A percentile compares a stretch with the other conserved stretches of the same genome.
These are phyloP conservation scores for Ommatoiulus sabulosus DNA, from an alignment of 2,888 invertebrate species.

Conservation along the genomic window DNA sequence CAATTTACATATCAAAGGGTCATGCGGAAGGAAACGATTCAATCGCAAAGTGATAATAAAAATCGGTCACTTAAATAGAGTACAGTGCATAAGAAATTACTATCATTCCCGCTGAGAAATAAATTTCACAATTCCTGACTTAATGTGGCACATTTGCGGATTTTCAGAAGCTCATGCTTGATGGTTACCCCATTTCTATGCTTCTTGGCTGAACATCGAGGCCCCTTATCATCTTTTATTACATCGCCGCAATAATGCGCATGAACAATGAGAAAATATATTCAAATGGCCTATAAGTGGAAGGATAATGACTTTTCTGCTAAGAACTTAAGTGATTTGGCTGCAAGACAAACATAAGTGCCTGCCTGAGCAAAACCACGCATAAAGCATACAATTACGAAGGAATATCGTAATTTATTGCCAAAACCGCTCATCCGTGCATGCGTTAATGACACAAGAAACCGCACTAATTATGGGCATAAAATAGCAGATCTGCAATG, in stretches of 20 bases:
- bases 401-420: conserved; percentile 25
- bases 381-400: conserved; percentile 32
- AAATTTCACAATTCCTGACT: conserved; percentile 11
- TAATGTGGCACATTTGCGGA: background rate
- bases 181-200: background rate
- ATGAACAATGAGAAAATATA: conserved; percentile 24
- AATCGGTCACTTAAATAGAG: background rate
- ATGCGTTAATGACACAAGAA: conserved; percentile 27
- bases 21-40: background rate
- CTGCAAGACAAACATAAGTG: conserved; percentile 37
- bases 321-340: conserved; percentile 36
- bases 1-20: background rate
- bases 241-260: background rate
- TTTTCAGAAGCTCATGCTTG: background rate
- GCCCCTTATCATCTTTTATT: conserved; percentile 31
- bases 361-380: background rate
- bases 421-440: conserved; percentile 35
- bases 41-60: conserved; percentile 49
- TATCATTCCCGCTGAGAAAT: conserved; percentile 7
- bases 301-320: conserved; percentile 26
- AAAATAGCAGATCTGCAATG: background rate
- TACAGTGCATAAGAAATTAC: background rate
- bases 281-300: conserved; percentile 20
- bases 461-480: conserved; percentile 27
- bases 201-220: conserved; percentile 24